Percentiles rank a stretch among this genome's conserved stretches.
These are phyloP conservation scores for Condylostylus longicornis DNA, from an alignment of 1,140 invertebrate species.

Conservation along the genomic window DNA sequence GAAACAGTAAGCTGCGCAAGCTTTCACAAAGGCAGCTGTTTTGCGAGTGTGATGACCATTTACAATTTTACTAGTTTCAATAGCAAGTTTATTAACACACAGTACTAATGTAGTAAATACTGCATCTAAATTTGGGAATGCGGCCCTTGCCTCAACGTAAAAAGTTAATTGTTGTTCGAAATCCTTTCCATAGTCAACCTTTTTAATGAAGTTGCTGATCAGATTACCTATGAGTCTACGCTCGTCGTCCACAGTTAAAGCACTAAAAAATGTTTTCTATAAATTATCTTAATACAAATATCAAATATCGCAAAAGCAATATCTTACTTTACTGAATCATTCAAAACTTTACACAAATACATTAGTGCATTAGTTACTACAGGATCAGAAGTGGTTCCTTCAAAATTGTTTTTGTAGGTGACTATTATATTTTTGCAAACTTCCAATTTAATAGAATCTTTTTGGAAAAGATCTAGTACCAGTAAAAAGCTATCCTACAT, in stretches of 20 bases:
- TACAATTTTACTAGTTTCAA: slow-evolving; percentile 56
- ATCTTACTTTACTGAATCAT: slow-evolving; percentile 81
- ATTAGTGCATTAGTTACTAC: slow-evolving; percentile 75
- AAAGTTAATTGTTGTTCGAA: slow-evolving; percentile 84
- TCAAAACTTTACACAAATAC: slow-evolving; percentile 72
- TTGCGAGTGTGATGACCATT: slow-evolving; percentile 64
- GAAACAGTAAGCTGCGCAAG: slow-evolving; percentile 89
- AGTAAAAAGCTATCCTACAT: slow-evolving; percentile 75
- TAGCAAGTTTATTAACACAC: slow-evolving; percentile 62
- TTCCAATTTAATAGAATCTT: slow-evolving; percentile 63
- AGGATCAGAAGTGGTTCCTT: slow-evolving; percentile 54
- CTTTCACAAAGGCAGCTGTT: slow-evolving; percentile 71
- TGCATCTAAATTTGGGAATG: slow-evolving; percentile 77
- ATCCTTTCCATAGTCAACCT: slow-evolving; percentile 67
- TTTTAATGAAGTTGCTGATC: slow-evolving; percentile 64
- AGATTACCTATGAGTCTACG: slow-evolving; percentile 68
- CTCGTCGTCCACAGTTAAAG: slow-evolving; percentile 87
- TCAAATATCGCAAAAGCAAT: background rate
- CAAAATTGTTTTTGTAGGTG: slow-evolving; percentile 40
- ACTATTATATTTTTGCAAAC: slow-evolving; percentile 71
- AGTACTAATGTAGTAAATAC: slow-evolving; percentile 75
- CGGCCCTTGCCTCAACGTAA: slow-evolving; percentile 77
- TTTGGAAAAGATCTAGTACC: slow-evolving; percentile 76
- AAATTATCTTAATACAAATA: background rate
- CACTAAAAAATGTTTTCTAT: slow-evolving; percentile 39